phyloP scores from a whole-genome alignment of 2,113 vertebrate genomes.

The Lasiurus cinereus region DNA sequence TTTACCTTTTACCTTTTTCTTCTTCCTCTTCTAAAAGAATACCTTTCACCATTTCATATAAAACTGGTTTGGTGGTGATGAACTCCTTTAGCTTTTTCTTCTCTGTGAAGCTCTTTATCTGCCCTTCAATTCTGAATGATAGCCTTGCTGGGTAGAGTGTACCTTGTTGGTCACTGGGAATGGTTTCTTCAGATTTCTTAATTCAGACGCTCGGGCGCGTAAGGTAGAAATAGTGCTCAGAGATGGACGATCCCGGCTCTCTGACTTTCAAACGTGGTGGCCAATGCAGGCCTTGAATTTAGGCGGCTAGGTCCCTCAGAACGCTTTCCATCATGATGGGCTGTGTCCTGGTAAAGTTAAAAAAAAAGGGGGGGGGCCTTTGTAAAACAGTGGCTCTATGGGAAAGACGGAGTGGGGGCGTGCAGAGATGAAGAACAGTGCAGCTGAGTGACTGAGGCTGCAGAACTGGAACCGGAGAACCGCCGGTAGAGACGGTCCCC shows the following conservation, averaged over 20 bases:
- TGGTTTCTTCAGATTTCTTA: constrained; percentile 8
- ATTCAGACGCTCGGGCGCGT: constrained; percentile 2
- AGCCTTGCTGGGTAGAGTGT: too few species aligned
- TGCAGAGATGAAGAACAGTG: neutral
- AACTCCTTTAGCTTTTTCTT: too few species aligned
- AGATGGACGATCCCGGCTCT: neutral
- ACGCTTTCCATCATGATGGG: neutral
- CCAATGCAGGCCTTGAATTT: neutral
- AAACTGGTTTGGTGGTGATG: too few species aligned
- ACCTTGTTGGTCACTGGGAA: constrained; percentile 20
- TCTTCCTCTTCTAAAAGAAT: too few species aligned
- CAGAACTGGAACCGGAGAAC: constrained; percentile 35
- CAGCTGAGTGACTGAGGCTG: neutral
- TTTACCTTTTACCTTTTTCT: too few species aligned
- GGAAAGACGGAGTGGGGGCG: neutral
- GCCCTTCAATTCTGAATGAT: too few species aligned
- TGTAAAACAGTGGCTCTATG: neutral
- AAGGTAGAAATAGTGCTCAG: constrained; percentile 33
- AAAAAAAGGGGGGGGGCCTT: neutral
- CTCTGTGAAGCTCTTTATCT: too few species aligned
- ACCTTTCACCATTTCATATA: too few species aligned
- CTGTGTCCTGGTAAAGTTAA: neutral
- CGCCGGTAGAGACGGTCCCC: constrained; percentile 51
- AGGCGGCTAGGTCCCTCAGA: neutral
- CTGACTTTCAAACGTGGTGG: constrained; percentile 13